A percentile compares a stretch with the other conserved stretches of the same genome.
Conservation (phyloP, 2,797 vertebrate species). For the Labroides dimidiatus region DNA sequence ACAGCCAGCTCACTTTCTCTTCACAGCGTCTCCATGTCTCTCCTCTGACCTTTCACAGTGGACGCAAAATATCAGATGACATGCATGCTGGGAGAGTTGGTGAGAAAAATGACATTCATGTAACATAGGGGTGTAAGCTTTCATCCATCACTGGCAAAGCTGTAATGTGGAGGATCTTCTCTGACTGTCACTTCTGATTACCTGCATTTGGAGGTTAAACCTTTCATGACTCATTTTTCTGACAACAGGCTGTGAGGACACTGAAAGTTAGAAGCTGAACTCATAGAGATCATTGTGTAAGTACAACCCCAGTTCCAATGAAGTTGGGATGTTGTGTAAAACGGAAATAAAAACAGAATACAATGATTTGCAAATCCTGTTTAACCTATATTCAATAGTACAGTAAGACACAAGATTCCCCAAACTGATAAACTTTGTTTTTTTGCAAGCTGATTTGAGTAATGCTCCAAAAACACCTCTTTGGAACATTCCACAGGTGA, state of each 20-base stretch:
- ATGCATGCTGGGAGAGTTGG: constrained; percentile 15
- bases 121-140: background rate
- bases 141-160: background rate
- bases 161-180: background rate
- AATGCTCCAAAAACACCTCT: too few species aligned
- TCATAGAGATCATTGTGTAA: too few species aligned
- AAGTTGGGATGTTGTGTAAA: too few species aligned
- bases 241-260: background rate
- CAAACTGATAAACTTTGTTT: too few species aligned
- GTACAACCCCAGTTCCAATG: too few species aligned
- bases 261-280: too few species aligned
- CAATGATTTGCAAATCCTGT: too few species aligned
- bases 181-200: background rate
- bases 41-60: constrained; percentile 20
- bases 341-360: too few species aligned
- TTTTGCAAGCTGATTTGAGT: too few species aligned
- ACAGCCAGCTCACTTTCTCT: background rate
- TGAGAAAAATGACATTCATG: background rate
- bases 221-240: background rate
- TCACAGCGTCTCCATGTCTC: background rate
- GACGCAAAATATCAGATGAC: constrained; percentile 19
- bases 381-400: too few species aligned
- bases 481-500: too few species aligned
- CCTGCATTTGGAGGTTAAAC: background rate
- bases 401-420: too few species aligned